Evolutionary conservation across 2,797 vertebrate species (phyloP), one percentile per base, ranked within the genome.

Genomic region (Hipposideros larvatus): DNA sequence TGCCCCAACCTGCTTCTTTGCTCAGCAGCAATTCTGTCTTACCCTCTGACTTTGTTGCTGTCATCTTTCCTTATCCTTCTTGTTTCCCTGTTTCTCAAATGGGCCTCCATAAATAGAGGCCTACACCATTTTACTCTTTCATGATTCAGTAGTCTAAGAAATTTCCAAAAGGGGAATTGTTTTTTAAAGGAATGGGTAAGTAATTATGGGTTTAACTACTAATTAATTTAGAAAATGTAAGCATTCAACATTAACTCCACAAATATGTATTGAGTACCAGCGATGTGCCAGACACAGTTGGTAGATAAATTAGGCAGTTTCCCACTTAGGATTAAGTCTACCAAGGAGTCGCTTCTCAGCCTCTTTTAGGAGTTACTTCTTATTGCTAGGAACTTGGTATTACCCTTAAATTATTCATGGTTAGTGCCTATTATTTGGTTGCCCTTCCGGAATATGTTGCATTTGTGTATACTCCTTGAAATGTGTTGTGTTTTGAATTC

Each of bases 221-320:
- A 77, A 65, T 82, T 70, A 63, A 86, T 78, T 66, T 55, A 90
- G 71, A 84, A 90, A 84, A 87, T 31, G 28, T 53, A 80, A 43
- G 15, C 19, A 59, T 83, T 78, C 22, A 37, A 34, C 15, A 51
- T 80, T 71, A 84, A 43, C 4, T 65, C 63, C 21, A 59, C 43
- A 84, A 26, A 57, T 28, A 21, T 13, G 11, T 65, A 59, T 7
- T 84, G 34, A 86, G 18, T 66, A 37, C 19, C 77, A 53, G 4
- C 24, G 70, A 3, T 10, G 18, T 87, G 48, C 37, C 46, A 61
- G 41, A 31, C 15, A 48, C 34, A 26, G 2, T 43, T 51, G 18
- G 26, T 28, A 71, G 84, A 57, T 68, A 63, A 46, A n/a, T 53
- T 37, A 55, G 43, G 55, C 26, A 80, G 48, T 14, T 73, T 53